A percentile compares a stretch with the other conserved stretches of the same genome.
Conservation (phyloP, 2,113 vertebrate species). For the Pampusana beccarii region DNA sequence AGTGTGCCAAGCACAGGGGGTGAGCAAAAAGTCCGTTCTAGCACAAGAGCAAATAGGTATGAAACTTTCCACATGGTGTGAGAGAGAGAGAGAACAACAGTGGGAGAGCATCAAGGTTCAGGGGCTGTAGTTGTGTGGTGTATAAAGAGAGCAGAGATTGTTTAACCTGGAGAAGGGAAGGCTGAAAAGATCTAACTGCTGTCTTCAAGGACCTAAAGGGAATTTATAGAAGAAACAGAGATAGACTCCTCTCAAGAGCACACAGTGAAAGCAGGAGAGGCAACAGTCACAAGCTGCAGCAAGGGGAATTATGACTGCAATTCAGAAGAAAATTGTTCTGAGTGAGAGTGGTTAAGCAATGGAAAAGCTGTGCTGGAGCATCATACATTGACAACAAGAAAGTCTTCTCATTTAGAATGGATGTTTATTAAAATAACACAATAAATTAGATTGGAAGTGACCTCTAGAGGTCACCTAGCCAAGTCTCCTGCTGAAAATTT, state of each 20-base stretch:
- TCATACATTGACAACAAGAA: not conserved
- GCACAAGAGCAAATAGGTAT: not conserved
- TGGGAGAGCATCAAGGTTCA: not conserved
- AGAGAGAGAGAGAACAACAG: not conserved
- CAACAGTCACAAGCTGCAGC: not conserved
- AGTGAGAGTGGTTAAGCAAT: not conserved
- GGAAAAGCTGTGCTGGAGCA: not conserved
- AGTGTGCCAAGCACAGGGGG: no score
- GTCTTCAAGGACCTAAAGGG: not conserved
- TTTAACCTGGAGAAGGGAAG: not conserved
- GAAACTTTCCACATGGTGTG: fast-evolving
- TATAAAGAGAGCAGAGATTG: not conserved
- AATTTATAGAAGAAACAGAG: not conserved
- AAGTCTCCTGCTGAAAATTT: not conserved
- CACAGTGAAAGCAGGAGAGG: not conserved
- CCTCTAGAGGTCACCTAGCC: not conserved
- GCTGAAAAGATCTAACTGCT: not conserved
- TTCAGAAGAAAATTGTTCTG: not conserved
- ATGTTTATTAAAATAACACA: not conserved
- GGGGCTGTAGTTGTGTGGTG: not conserved
- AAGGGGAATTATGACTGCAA: not conserved
- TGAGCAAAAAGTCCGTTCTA: not conserved
- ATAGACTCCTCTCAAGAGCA: not conserved
- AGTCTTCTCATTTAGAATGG: not conserved
- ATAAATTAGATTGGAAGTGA: not conserved